Evolutionary conservation across 2,797 vertebrate species (phyloP), one percentile per base, ranked within the genome.

Genomic region (Channallabes apus): DNA sequence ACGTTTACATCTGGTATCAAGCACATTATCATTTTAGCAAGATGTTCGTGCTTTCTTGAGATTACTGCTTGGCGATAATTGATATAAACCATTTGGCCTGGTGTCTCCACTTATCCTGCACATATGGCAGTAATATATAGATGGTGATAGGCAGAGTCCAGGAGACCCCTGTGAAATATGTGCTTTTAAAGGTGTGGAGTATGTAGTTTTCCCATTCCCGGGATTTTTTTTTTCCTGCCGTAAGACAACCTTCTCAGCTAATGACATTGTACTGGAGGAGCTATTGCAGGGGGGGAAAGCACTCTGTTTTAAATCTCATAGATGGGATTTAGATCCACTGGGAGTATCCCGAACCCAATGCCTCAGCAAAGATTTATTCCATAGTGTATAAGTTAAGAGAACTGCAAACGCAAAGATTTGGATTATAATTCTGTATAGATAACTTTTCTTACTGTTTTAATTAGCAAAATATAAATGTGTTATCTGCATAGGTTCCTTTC

Each of bases 61-160:
- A 91, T 90, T 90, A 84, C 85, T 83, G 82, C 87, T 78, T 38
- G 18, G 22, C 82, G 89, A 91, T 93, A 93, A 93, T 91, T 92
- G 85, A 93, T 91, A 86, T 88, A 88, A 91, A 92, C 89, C 91
- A 90, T 93, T 93, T 93, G 93, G 89, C 85, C 84, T 61, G 76
- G 84, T 24, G 29, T 88, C 87, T 82, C 67, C 35, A 54, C 65
- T 86, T 78, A 73, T 72, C 80, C 83, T 89, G 87, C 90, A 91
- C 93, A 92, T 91, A 89, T 92, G 92, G 91, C 85, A 71, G 71
- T 90, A 91, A 91, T 91, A 90, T 92, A 87, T 86, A 82, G 83
- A 88, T 71, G 85, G 86, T 91, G 87, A 91, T 83, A 83, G 85
- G 86, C 82, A 85, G 81, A 89, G 86, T 35, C 64, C 84, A 75